Base-by-base conservation (phyloP, 2,113 vertebrate genomes). In the Scophthalmus maximus region DNA sequence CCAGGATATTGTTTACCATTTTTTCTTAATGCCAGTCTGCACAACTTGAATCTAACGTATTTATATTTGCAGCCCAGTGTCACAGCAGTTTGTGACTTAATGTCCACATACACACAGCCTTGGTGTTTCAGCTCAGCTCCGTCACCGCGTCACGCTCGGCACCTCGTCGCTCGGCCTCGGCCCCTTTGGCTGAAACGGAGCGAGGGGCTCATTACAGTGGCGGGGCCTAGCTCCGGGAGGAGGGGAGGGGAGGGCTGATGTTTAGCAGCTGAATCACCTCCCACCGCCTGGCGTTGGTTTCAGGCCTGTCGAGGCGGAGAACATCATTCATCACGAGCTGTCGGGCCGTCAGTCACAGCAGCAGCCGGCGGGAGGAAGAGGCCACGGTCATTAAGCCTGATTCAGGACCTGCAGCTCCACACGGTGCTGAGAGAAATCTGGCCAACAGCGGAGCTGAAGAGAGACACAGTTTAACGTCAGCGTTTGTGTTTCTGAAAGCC, bases 251-350 rank as follows among this genome's bases (percentile, higher is more conserved):
- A 55, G 63, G 50, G 65, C 73, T 82, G 85, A 82, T 85, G 79
- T 74, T 77, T 65, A 82, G 65, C 73, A 74, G 82, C 82, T 85
- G 82, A 82, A 75, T 73, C 73, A 38, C 76, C 82, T 75, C 65
- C 68, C 46, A 23, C 60, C 6, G 52, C 76, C 67, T 50, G 80
- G 52, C 63, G 17, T 47, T 57, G 82, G 76, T 87, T 79, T 84
- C 58, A 77, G n/a, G 77, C 46, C 85, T 70, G 85, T 69, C 56
- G 50, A 67, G 71, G 66, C 59, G 11, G 25, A 52, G 76, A 65
- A 61, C 68, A n/a, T 82, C 85, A 80, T 82, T 82, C 76, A 87
- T 82, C 79, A 75, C 64, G 71, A 79, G 82, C 78, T 58, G 78
- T 78, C 81, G 73, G 77, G 42, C 84, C 58, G 74, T 79, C 84